Base-by-base conservation (phyloP, 2,888 invertebrate species). In the Plutella xylostella region DNA sequence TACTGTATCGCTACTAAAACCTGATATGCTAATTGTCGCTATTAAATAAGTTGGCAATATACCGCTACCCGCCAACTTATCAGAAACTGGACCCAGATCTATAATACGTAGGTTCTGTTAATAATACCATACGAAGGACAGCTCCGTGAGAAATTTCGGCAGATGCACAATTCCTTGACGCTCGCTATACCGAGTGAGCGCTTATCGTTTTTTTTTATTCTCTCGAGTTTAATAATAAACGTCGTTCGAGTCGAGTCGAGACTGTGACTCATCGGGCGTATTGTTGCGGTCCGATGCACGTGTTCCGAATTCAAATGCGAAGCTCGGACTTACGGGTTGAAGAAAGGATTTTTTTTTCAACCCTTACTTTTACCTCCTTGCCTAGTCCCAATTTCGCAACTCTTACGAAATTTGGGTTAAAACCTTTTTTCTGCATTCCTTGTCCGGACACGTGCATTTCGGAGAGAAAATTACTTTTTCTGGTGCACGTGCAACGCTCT, bases 121-220 rank as follows among this genome's bases (percentile, higher is more conserved):
- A 80, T 82, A 80, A 79, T 77, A 78, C 72, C 71, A 34, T 34
- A 22, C 34, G 34, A 70, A 69, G 68, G 62, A 61, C 63, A 67
- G 70, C 73, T 65, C 76, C 84, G 84, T 84, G 84, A 84, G 84
- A 84, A 83, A 68, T 83, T 84, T 82, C 76, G 83, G 83, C 84
- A 84, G 84, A 84, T 84, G 84, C 82, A 79, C 82, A 82, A 80
- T 82, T 80, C 72, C 78, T 80, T 77, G 76, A 75, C 72, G 72
- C 72, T 68, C 72, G 71, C 72, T 68, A 71, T 68, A 66, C 75
- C 74, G 75, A 73, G 73, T 68, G 75, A 76, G 64, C 78, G 75
- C 74, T 78, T 78, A 75, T 73, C 68, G 72, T 75, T 75, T 78
- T 75, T 78, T 76, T 65, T 67, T 60, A 60, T 63, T 60, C 60